Base-by-base conservation (phyloP, 2,797 vertebrate species). In the Kryptolebias ocellatus region DNA sequence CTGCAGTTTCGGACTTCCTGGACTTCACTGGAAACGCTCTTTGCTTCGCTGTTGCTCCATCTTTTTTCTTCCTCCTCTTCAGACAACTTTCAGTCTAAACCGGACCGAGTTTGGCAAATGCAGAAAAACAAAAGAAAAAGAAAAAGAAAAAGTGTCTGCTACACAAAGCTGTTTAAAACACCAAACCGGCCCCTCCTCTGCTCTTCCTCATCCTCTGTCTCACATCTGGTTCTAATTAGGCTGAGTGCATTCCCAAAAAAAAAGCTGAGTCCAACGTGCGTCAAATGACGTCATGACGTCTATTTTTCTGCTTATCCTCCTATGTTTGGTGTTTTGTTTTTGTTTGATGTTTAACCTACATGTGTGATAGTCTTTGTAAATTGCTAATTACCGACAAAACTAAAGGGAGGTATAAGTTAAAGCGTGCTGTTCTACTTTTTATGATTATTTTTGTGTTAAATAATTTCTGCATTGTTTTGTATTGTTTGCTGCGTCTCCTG, bases 1-100 rank as follows among this genome's bases (percentile, higher is more conserved):
- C 80, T 89, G 90, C 84, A 76, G 79, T 84, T 94, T 93, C 53
- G 1, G 51, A 90, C 91, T 94, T 94, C 93, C 94, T 91, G 83
- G 31, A 85, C 64, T 68, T 58, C 28, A 54, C 46, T 12, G 10
- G 10, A 67, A 42, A 28, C 29, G 58, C 15, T 54, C 54, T 24
- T 24, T 28, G 54, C 53, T 60, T 53, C 53, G 31, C 1, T 12
- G 16, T 3, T 78, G 16, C 8, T 54, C 79, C 73, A 62, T 67
- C 70, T 44, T 54, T 59, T 24, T 24, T 24, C 20, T 24, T 47
- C 29, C 60, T 28, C 5, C 0, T 37, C 39, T 16, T 15, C 24
- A 11, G 24, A 14, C 72, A 47, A n/a, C 16, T 53, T 34, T n/a
- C 16, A n/a, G 1, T 15, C 34, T 8, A 24, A 20, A 8, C 6